Evolutionary conservation across 2,113 vertebrate species (phyloP), one percentile per base, ranked within the genome.

Genomic region (Scartelaos histophorus): DNA sequence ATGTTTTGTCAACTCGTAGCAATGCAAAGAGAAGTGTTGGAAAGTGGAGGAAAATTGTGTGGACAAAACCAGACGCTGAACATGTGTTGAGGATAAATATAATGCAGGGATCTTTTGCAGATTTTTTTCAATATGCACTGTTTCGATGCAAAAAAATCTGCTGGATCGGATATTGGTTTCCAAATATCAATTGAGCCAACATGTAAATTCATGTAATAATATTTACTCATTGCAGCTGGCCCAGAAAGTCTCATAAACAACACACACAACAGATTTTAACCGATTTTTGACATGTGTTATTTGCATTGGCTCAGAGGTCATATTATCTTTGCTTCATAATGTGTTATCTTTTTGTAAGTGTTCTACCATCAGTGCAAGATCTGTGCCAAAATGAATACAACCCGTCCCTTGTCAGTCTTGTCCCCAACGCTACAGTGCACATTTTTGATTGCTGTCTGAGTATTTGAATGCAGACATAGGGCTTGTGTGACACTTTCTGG

Each of bases 391-490:
- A 61, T 61, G 25, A 61, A 61, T 61, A 25, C 58, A 29, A 61
- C 58, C 24, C 15, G 17, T 61, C 58, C 24, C 25, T 34, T 61
- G 58, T 61, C 58, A 61, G 58, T 61, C 58, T 38, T 64, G 61
- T 38, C 61, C 61, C 34, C 61, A 64, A 43, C 61, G 61, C 61
- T n/a, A 43, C 61, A 64, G 17, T 64, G 61, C 61, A 64, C 25
- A 60, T 72, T 15, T 76, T 21, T 72, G 69, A 64, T 64, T 64
- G 61, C 61, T 43, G 61, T 64, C 61, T 56, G 66, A 35, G 47
- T 70, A 38, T 66, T 19, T 60, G 65, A 66, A 25, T 69, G 49
- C 43, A 53, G 58, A 16, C 57, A 67, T 57, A 25, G 56, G 76
- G 49, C 12, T 45, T 13, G 34, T 12, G 51, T 24, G 61, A 64